These are phyloP conservation scores for Manduca sexta DNA, from an alignment of 1,140 invertebrate species.

Conservation along the genomic window DNA sequence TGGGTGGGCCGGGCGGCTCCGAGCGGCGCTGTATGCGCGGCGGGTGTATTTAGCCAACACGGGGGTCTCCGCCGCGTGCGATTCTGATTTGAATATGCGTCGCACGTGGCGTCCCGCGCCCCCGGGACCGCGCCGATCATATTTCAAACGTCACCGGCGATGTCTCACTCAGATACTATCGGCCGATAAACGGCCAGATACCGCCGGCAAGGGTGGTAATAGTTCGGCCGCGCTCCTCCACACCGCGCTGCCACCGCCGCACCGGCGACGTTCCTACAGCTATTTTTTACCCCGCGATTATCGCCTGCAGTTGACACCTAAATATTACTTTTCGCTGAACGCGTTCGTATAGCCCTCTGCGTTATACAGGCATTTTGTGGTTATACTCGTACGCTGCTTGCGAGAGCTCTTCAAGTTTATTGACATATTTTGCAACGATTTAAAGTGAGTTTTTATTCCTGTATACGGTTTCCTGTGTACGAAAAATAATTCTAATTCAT, in stretches of 20 bases:
- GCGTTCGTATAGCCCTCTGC: constrained; percentile 28
- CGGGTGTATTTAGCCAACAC: constrained; percentile 72
- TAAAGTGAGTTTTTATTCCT: background rate
- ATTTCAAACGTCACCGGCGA: constrained; percentile 72
- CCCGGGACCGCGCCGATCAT: constrained; percentile 66
- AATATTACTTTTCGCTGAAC: constrained; percentile 65
- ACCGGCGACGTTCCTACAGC: constrained; percentile 33
- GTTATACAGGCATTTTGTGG: constrained; percentile 57
- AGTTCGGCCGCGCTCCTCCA: constrained; percentile 28
- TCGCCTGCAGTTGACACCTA: constrained; percentile 70
- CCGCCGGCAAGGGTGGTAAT: constrained; percentile 62
- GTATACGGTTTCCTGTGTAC: too few species aligned
- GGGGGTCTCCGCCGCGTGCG: constrained; percentile 65
- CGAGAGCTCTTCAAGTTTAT: constrained; percentile 57
- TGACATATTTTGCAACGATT: constrained; percentile 35
- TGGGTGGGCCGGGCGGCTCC: constrained; percentile 66
- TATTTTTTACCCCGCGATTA: constrained; percentile 70
- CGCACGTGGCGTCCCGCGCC: constrained; percentile 62
- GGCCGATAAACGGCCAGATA: constrained; percentile 66
- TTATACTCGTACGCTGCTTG: constrained; percentile 25
- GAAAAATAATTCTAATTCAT: too few species aligned
- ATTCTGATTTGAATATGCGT: constrained; percentile 69
- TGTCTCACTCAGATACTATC: constrained; percentile 73
- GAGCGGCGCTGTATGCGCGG: constrained; percentile 16
- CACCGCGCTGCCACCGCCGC: constrained; percentile 7